phyloP scores from a whole-genome alignment of 2,888 invertebrate species.

The Macaria liturata region DNA sequence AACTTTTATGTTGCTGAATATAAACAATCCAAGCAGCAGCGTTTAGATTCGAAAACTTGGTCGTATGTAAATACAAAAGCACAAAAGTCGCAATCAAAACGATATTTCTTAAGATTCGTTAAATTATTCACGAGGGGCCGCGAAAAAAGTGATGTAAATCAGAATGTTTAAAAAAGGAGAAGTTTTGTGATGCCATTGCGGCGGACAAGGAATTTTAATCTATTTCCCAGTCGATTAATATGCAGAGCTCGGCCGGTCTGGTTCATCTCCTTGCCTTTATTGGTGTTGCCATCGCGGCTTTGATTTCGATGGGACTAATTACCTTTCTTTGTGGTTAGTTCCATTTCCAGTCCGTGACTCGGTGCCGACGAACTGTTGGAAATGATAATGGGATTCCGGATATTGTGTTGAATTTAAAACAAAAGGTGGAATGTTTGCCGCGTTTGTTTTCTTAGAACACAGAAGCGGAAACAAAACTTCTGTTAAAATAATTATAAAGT shows the following conservation, averaged over 20 bases:
- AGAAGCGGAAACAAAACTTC: too few species aligned
- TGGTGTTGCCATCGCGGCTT: conserved; percentile 67
- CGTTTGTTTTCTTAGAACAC: too few species aligned
- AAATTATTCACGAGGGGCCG: conserved; percentile 78
- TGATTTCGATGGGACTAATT: conserved; percentile 75
- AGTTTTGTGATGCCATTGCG: conserved; percentile 74
- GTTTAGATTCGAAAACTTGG: conserved; percentile 10
- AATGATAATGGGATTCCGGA: conserved; percentile 30
- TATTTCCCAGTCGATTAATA: conserved; percentile 83
- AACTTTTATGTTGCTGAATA: neutral
- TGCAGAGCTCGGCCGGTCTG: conserved; percentile 81
- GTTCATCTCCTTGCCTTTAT: conserved; percentile 82
- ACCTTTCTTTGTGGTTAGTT: conserved; percentile 65
- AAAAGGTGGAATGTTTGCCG: conserved; percentile 1
- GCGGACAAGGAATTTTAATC: conserved; percentile 81
- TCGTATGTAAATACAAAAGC: conserved; percentile 33
- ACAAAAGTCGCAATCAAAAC: conserved; percentile 49
- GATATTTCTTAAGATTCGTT: conserved; percentile 77
- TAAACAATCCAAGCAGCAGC: neutral
- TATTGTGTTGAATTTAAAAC: conserved; percentile 25
- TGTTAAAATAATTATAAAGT: too few species aligned
- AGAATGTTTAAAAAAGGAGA: conserved; percentile 69
- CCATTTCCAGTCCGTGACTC: conserved; percentile 41
- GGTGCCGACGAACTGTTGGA: conserved; percentile 29
- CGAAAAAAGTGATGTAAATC: conserved; percentile 78